Evolutionary conservation across 2,888 invertebrate genomes (phyloP).

Genomic region (Arctia plantaginis): DNA sequence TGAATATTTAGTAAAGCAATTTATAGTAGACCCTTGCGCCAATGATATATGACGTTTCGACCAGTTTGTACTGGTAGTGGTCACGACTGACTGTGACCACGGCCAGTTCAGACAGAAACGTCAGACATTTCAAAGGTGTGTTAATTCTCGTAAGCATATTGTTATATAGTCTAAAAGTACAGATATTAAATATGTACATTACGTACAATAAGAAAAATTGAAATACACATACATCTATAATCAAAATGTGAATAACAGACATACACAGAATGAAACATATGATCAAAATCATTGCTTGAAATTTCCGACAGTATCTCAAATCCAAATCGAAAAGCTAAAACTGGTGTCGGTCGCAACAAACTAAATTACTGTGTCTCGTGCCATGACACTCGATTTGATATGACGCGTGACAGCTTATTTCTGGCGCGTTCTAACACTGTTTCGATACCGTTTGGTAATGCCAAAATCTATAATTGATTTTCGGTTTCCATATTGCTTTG

Average conservation of each 20-base stretch:
- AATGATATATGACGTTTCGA: no score
- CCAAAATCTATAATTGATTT: conserved; percentile 39
- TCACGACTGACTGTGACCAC: no score
- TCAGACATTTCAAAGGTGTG: no score
- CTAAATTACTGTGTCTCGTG: conserved; percentile 61
- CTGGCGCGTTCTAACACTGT: conserved; percentile 47
- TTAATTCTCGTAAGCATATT: no score
- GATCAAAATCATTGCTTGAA: conserved; percentile 2
- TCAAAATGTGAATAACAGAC: neutral
- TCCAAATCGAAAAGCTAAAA: conserved; percentile 22
- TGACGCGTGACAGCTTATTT: conserved; percentile 62
- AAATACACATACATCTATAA: neutral
- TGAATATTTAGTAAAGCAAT: no score
- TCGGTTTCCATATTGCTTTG: neutral
- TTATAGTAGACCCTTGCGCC: no score
- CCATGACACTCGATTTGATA: conserved; percentile 59
- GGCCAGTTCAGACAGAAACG: no score
- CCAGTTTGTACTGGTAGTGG: no score
- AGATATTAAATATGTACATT: no score
- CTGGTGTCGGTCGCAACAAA: conserved; percentile 39
- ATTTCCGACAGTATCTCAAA: conserved; percentile 22
- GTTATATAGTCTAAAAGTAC: no score
- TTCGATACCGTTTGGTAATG: conserved; percentile 39
- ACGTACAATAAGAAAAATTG: no score
- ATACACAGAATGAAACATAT: neutral